Evolutionary conservation across 2,113 vertebrate species (phyloP).

Genomic region (Urocolius indicus): DNA sequence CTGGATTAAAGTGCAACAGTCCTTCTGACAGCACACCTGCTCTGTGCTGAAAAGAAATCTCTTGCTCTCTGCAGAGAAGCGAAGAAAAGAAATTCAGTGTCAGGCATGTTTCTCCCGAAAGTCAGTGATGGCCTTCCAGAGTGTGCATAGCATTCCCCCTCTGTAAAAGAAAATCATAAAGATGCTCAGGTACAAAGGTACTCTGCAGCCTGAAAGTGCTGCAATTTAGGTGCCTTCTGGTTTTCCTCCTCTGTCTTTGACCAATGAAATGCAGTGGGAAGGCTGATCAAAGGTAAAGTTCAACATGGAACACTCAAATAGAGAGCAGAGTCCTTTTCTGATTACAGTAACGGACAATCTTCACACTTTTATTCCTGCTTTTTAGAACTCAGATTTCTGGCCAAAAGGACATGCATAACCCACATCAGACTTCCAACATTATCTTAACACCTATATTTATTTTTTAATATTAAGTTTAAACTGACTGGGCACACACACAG

Average conservation of each 20-base stretch:
- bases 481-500: background rate
- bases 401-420: background rate
- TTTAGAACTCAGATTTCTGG: slow-evolving; percentile 35
- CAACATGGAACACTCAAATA: background rate
- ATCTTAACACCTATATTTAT: background rate
- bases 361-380: background rate
- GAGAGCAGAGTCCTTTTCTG: slow-evolving; percentile 43
- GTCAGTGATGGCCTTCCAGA: slow-evolving; percentile 94
- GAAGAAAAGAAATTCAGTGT: slow-evolving; percentile 37
- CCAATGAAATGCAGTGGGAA: background rate
- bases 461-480: background rate
- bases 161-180: slow-evolving; percentile 71
- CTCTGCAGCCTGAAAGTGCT: background rate
- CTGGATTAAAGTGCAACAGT: slow-evolving; percentile 88
- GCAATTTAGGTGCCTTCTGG: background rate
- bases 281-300: slow-evolving; percentile 48
- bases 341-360: background rate
- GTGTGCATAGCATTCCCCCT: slow-evolving; percentile 92
- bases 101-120: slow-evolving; percentile 85
- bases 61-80: slow-evolving; percentile 17
- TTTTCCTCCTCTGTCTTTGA: background rate
- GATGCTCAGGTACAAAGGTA: background rate
- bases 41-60: slow-evolving; percentile 52
- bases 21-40: slow-evolving; percentile 69
- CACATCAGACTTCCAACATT: background rate